These are phyloP conservation scores for Perizoma affinitatum DNA, from an alignment of 2,888 invertebrate genomes.

Conservation along the genomic window DNA sequence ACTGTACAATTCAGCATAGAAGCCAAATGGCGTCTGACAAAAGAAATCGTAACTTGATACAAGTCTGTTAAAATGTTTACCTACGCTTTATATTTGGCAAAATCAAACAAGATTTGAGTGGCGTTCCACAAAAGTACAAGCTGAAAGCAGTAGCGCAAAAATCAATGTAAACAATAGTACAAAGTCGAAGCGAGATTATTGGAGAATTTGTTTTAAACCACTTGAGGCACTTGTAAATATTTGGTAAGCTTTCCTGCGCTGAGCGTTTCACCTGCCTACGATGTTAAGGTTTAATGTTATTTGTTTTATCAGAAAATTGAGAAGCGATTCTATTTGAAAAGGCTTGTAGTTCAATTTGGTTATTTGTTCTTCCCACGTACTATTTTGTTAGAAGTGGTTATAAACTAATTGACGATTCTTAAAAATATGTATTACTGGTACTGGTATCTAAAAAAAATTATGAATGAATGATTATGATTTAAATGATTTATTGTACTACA, in stretches of 20 bases:
- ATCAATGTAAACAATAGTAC: constrained; percentile 75
- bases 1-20: constrained; percentile 39
- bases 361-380: constrained; percentile 15
- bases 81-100: constrained; percentile 77
- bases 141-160: constrained; percentile 67
- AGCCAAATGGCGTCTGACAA: constrained; percentile 54
- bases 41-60: constrained; percentile 75
- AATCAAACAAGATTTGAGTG: constrained; percentile 80
- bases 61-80: constrained; percentile 74
- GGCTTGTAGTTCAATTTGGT: constrained; percentile 22
- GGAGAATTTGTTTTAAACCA: constrained; percentile 83
- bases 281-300: constrained; percentile 60
- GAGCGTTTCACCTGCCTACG: constrained; percentile 31
- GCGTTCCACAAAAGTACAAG: constrained; percentile 74
- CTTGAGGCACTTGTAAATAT: constrained; percentile 80
- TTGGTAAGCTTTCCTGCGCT: constrained; percentile 72
- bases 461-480: too few species aligned
- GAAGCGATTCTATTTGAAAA: constrained; percentile 24
- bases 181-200: constrained; percentile 76
- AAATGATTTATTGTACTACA: too few species aligned
- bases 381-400: neutral
- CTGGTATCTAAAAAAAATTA: too few species aligned
- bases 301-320: constrained; percentile 55
- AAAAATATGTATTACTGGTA: too few species aligned
- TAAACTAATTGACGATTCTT: too few species aligned